phyloP scores from a whole-genome alignment of 1,140 invertebrate genomes.

The Micrasema longulum region DNA sequence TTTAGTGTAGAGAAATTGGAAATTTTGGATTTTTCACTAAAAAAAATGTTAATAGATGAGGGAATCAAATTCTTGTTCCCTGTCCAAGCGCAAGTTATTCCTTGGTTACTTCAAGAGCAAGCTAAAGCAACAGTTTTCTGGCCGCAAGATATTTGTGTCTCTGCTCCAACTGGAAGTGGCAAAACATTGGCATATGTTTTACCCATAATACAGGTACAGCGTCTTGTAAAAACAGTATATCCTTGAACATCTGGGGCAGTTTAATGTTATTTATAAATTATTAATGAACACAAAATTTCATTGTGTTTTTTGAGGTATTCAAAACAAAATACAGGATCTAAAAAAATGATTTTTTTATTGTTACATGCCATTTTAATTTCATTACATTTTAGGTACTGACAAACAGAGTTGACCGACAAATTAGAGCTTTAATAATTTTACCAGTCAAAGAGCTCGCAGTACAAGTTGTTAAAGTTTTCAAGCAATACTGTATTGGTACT shows the following conservation, averaged over 20 bases:
- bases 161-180: conserved; percentile 97
- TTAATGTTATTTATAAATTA: no score
- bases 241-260: no score
- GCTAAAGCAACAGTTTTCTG: conserved; percentile 71
- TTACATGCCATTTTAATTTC: no score
- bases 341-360: no score
- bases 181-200: conserved; percentile 96
- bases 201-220: conserved; percentile 89
- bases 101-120: conserved; percentile 79
- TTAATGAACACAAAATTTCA: no score
- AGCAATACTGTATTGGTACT: conserved; percentile 78
- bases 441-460: conserved; percentile 92
- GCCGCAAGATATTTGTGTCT: conserved; percentile 93
- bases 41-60: conserved; percentile 76
- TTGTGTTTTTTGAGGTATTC: no score
- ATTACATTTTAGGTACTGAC: conserved; percentile 50
- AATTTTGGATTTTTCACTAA: conserved; percentile 73
- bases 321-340: no score
- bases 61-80: conserved; percentile 86
- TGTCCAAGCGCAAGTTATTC: conserved; percentile 88
- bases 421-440: conserved; percentile 89
- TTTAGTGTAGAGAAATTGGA: conserved; percentile 71
- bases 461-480: conserved; percentile 90
- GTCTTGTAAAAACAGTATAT: no score
- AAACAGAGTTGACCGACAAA: conserved; percentile 66